Evolutionary conservation across 2,797 vertebrate genomes (phyloP).

Genomic region (Peromyscus aztecus): DNA sequence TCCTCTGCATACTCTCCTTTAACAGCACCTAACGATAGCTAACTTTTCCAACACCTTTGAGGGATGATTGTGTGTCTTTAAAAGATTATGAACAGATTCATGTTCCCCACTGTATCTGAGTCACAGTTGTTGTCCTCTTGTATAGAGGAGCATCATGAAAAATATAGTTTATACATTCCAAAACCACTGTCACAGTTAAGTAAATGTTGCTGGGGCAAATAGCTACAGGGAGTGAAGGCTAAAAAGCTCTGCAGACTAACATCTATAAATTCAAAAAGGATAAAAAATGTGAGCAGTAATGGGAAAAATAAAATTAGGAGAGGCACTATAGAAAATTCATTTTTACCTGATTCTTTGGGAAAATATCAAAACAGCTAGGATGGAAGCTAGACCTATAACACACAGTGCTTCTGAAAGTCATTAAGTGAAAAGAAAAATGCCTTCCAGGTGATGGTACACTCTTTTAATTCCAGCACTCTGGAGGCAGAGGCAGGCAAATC

Average conservation of each 20-base stretch:
- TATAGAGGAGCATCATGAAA: neutral
- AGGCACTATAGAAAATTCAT: neutral
- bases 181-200: neutral
- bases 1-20: neutral
- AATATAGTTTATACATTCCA: neutral
- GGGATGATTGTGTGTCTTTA: neutral
- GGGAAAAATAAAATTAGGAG: neutral
- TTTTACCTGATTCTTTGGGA: neutral
- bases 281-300: neutral
- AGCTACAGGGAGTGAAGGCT: neutral
- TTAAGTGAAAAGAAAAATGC: conserved; percentile 1
- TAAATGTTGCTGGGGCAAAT: neutral
- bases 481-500: neutral
- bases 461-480: neutral
- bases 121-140: neutral
- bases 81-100: conserved; percentile 3
- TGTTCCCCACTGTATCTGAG: neutral
- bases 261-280: neutral
- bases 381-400: neutral
- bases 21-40: conserved; percentile 12
- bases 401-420: neutral
- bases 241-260: neutral
- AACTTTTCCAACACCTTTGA: conserved; percentile 26
- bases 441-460: neutral
- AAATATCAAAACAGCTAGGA: conserved; percentile 19